Conservation (phyloP, 2,113 vertebrate genomes). For the Phalacrocorax pelagicus region DNA sequence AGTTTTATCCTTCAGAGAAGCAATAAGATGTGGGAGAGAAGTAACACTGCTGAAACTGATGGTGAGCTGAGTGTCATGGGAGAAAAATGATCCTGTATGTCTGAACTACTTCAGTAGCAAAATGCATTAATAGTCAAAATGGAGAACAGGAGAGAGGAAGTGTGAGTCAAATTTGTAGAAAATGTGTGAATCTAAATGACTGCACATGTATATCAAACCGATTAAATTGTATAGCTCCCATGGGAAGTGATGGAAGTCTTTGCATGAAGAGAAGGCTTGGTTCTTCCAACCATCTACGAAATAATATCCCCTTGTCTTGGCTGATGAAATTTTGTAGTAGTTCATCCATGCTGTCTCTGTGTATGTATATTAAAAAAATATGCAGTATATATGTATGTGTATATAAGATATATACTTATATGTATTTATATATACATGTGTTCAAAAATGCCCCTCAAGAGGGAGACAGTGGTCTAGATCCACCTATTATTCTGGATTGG, state of each 20-base stretch:
- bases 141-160: not conserved
- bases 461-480: not conserved
- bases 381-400: not conserved
- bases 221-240: not conserved
- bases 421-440: not conserved
- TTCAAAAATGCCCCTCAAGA: not conserved
- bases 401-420: no score
- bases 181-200: slow-evolving; percentile 4
- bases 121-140: slow-evolving; percentile 13
- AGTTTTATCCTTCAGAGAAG: not conserved
- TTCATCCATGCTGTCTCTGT: not conserved
- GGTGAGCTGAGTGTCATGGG: not conserved
- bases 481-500: not conserved
- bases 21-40: not conserved
- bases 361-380: not conserved
- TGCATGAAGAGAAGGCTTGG: not conserved
- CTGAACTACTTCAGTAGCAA: not conserved
- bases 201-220: not conserved
- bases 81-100: not conserved
- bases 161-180: not conserved
- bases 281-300: not conserved
- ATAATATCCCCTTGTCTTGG: not conserved
- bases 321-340: not conserved
- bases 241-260: not conserved
- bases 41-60: not conserved